A percentile compares a stretch with the other conserved stretches of the same genome.
Evolutionary conservation across 2,113 vertebrate genomes (phyloP).

Genomic region (Ancistrus triradiatus): DNA sequence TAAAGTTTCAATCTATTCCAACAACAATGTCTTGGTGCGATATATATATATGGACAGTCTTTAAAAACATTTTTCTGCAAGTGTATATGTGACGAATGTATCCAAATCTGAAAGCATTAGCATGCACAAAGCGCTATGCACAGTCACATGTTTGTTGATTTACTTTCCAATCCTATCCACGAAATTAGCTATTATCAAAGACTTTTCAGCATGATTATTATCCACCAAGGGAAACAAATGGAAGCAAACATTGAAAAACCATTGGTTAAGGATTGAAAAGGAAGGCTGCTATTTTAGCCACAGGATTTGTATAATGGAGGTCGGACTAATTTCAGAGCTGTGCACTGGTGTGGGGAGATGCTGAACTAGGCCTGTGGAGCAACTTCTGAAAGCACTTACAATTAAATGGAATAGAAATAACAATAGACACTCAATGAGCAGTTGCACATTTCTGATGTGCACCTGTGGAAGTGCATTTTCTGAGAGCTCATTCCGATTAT

Average conservation of each 20-base stretch:
- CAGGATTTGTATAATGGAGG: neutral
- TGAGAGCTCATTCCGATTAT: too few species aligned
- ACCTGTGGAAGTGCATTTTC: too few species aligned
- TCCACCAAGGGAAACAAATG: neutral
- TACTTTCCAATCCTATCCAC: neutral
- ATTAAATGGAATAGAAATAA: too few species aligned
- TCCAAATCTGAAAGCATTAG: neutral
- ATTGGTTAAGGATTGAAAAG: conserved; percentile 10
- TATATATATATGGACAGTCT: too few species aligned
- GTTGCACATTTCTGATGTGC: too few species aligned
- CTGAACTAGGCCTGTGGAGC: neutral
- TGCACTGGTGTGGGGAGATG: conserved; percentile 5
- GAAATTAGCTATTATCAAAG: conserved; percentile 15
- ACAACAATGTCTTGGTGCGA: too few species aligned
- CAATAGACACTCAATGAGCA: too few species aligned
- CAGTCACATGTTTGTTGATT: conserved; percentile 10
- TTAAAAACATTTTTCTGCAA: neutral
- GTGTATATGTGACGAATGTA: neutral
- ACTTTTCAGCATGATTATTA: neutral
- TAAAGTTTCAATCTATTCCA: too few species aligned
- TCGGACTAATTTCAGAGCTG: neutral
- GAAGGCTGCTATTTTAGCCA: conserved; percentile 9
- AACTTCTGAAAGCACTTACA: neutral
- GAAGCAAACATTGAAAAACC: neutral
- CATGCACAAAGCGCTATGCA: neutral